Conservation (phyloP, 1,140 invertebrate species). For the Chlorops oryzae region DNA sequence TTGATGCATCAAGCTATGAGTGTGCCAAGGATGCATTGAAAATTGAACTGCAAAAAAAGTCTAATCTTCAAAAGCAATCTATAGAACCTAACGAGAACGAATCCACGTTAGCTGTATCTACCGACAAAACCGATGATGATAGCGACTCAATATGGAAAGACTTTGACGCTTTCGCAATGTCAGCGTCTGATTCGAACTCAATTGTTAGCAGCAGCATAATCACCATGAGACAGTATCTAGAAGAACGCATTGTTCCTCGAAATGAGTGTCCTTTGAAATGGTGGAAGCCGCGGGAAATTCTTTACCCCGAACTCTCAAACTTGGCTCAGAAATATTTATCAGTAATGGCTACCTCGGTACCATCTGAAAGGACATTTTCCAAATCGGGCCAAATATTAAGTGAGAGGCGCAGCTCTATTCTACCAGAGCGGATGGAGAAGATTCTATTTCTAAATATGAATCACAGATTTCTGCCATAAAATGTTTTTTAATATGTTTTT, state of each 20-base stretch:
- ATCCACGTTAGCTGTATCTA: too few species aligned
- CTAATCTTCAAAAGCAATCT: neutral
- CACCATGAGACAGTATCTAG: slow-evolving; percentile 30
- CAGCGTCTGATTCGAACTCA: slow-evolving; percentile 1
- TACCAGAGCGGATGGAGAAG: slow-evolving; percentile 29
- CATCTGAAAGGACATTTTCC: too few species aligned
- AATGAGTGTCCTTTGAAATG: too few species aligned
- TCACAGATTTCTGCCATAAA: slow-evolving; percentile 21
- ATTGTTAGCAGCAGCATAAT: slow-evolving; percentile 22
- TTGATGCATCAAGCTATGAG: too few species aligned
- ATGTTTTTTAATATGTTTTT: slow-evolving; percentile 8
- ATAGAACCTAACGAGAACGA: too few species aligned
- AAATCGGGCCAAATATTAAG: too few species aligned
- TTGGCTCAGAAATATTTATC: slow-evolving; percentile 35
- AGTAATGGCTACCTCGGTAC: slow-evolving; percentile 40
- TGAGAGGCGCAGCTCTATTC: slow-evolving; percentile 25
- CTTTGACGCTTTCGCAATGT: too few species aligned
- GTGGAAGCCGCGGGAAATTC: slow-evolving; percentile 22
- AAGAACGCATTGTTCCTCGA: slow-evolving; percentile 25
- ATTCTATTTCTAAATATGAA: slow-evolving; percentile 33
- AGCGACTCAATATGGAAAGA: too few species aligned
- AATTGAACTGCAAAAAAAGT: neutral
- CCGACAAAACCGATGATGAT: neutral
- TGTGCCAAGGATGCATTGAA: too few species aligned
- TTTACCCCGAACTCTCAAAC: slow-evolving; percentile 32